phyloP scores from a whole-genome alignment of 2,797 vertebrate species.

The Simalia tracyae region DNA sequence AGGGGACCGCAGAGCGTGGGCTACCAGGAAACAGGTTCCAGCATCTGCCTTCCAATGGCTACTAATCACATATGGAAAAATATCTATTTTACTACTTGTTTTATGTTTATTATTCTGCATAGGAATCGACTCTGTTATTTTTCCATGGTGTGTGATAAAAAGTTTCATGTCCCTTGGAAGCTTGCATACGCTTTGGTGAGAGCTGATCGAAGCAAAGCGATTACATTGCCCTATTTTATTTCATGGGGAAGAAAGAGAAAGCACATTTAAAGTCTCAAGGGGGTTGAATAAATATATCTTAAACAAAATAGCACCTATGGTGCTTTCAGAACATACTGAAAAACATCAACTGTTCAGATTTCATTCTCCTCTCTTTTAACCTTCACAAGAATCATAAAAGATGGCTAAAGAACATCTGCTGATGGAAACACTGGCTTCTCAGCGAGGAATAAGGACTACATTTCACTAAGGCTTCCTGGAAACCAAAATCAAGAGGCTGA shows the following conservation, averaged over 20 bases:
- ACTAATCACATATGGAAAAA: neutral
- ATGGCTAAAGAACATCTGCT: conserved; percentile 41
- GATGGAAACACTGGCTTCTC: conserved; percentile 56
- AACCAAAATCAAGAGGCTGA: conserved; percentile 61
- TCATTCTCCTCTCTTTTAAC: conserved; percentile 48
- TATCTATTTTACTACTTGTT: neutral
- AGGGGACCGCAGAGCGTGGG: neutral
- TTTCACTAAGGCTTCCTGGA: conserved; percentile 69
- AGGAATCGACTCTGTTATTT: neutral
- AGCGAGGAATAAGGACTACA: conserved; percentile 66
- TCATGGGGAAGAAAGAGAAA: neutral
- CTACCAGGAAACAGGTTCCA: neutral
- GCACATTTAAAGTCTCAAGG: neutral
- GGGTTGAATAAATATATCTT: neutral
- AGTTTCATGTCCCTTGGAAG: neutral
- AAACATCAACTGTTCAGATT: conserved; percentile 57
- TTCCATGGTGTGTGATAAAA: neutral
- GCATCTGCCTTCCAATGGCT: neutral
- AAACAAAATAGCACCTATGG: conserved; percentile 9
- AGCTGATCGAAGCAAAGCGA: neutral
- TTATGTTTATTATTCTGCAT: neutral
- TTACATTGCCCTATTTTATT: neutral
- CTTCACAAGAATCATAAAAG: conserved; percentile 42
- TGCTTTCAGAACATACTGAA: neutral
- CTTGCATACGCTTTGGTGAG: neutral